Base-by-base conservation (phyloP, 2,113 vertebrate species). In the Nematolebias whitei region DNA sequence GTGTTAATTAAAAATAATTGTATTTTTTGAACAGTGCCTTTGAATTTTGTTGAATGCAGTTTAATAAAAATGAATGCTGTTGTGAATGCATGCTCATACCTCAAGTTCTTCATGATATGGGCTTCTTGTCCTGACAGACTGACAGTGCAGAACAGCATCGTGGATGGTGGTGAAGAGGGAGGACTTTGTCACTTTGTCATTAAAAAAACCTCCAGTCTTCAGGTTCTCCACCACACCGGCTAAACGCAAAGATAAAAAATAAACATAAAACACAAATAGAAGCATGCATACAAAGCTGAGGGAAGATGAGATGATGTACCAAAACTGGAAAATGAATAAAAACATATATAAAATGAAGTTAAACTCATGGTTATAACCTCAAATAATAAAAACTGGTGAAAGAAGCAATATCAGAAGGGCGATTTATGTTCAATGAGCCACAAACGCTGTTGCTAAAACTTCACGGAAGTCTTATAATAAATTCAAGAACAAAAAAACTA, bases 101-200 rank as follows among this genome's bases (percentile, higher is more conserved):
- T 59, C 49, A 19, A 51, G 2, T 35, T 40, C 32, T 19, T 55
- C 52, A 2, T 19, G 9, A 4, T 5, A 18, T 22, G 32, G 43
- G 16, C 20, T 49, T 14, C 24, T 3, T 19, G 11, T 20, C n/a
- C 2, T 19, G 47, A 26, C 41, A 35, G 45, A 62, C 32, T 88
- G 83, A 59, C 88, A 76, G 76, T 94, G 86, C 51, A 85, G 74
- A 60, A 97, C 91, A 0, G 96, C 96, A 0, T 95, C 94, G 0
- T 96, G 94, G 38, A 98, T 71, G 0, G 94, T 91, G 56, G 92
- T 88, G 69, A 98, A 99, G 66, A 98, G 88, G 50, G 89, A 91
- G 24, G 89, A 87, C 85, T 96, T 97, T 40, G 95, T 96, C 83
- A 97, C 88, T 44, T 88, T 83, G 0, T 93, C 86, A 3, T 87